Percentiles rank a stretch among this genome's conserved stretches.
Evolutionary conservation across 2,888 invertebrate species (phyloP).

Genomic region (Choreutis nemorana): DNA sequence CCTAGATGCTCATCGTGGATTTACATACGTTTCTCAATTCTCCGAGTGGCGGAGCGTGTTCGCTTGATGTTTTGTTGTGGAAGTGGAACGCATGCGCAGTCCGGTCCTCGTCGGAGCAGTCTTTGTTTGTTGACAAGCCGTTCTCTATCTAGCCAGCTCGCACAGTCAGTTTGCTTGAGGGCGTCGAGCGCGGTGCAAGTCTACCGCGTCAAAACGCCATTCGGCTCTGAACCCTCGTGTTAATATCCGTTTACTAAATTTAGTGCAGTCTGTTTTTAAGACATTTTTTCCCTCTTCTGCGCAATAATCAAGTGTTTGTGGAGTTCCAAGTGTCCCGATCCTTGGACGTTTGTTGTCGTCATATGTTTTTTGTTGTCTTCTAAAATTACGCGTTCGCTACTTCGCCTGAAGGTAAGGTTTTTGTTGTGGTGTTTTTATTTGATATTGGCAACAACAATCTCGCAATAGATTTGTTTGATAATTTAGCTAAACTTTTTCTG

Average conservation of each 20-base stretch:
- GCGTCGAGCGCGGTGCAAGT: constrained; percentile 29
- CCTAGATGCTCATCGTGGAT: too few species aligned
- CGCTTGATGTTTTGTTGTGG: constrained; percentile 1
- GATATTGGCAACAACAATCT: constrained; percentile 7
- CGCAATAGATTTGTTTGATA: too few species aligned
- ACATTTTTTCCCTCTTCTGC: constrained; percentile 26
- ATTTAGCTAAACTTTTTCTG: too few species aligned
- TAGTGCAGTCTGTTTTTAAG: constrained; percentile 39
- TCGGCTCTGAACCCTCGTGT: constrained; percentile 28
- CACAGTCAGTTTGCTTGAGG: too few species aligned
- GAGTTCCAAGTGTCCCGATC: constrained; percentile 25
- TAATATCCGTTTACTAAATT: constrained; percentile 39
- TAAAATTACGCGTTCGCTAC: constrained; percentile 43
- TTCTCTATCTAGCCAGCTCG: constrained; percentile 1
- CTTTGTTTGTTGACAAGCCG: constrained; percentile 64
- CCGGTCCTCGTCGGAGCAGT: constrained; percentile 38
- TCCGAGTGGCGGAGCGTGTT: constrained; percentile 27
- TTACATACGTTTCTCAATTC: too few species aligned
- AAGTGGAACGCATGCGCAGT: constrained; percentile 47
- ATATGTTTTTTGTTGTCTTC: constrained; percentile 27
- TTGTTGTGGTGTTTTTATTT: constrained; percentile 23
- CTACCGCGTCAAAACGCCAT: constrained; percentile 16
- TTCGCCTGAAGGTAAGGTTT: constrained; percentile 48
- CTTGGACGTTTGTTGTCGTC: constrained; percentile 9
- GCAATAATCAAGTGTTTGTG: constrained; percentile 37